These are phyloP conservation scores for Glyptemys insculpta DNA, from an alignment of 2,797 vertebrate species.

Conservation along the genomic window DNA sequence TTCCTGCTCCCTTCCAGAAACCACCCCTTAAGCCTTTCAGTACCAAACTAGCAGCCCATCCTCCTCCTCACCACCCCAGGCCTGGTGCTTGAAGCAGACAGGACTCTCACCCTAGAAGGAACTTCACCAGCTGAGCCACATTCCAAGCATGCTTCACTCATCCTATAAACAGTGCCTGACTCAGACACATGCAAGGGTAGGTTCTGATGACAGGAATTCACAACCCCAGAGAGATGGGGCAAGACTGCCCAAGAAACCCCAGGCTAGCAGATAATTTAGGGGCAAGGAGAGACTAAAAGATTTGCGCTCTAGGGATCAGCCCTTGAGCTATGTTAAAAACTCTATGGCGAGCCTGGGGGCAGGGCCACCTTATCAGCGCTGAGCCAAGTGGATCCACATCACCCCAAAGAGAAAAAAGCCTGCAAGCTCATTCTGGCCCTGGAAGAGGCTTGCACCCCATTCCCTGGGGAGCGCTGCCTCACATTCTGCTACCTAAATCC, in stretches of 20 bases:
- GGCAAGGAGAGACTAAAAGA: fast-evolving
- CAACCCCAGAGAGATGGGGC: background rate
- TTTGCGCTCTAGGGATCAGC: fast-evolving
- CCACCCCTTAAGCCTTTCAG: background rate
- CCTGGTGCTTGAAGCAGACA: background rate
- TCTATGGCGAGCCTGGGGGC: background rate
- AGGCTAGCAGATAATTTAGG: fast-evolving
- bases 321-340: background rate
- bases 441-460: background rate
- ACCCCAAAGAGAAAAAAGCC: background rate
- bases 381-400: fast-evolving
- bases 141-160: background rate
- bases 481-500: background rate
- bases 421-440: fast-evolving
- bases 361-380: fast-evolving
- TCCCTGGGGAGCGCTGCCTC: background rate
- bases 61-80: background rate
- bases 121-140: background rate
- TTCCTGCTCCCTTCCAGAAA: background rate
- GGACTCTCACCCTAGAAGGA: too few species aligned
- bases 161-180: background rate
- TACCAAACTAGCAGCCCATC: background rate
- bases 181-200: fast-evolving
- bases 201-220: fast-evolving
- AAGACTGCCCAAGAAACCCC: fast-evolving